Percentiles rank a stretch among this genome's conserved stretches.
Conservation (phyloP, 2,113 vertebrate genomes). For the Gnathonemus longibarbis region DNA sequence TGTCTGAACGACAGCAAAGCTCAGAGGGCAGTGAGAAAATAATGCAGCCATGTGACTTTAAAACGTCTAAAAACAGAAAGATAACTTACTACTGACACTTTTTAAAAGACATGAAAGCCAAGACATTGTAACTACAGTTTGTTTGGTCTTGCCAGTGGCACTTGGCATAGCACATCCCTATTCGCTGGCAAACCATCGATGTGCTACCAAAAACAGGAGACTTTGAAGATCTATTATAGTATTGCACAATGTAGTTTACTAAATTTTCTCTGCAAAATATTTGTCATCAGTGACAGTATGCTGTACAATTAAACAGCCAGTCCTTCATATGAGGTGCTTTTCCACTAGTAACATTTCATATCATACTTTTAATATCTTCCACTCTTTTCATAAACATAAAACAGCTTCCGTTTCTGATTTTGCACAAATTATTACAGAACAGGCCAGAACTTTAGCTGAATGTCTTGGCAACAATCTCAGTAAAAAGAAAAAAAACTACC, state of each 20-base stretch:
- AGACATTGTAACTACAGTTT: background rate
- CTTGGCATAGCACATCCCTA: background rate
- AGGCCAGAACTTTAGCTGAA: background rate
- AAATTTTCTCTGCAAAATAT: background rate
- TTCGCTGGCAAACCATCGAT: background rate
- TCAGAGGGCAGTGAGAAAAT: background rate
- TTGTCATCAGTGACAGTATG: background rate
- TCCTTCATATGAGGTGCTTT: background rate
- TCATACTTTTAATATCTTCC: background rate
- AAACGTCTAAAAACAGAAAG: background rate
- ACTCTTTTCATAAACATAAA: background rate
- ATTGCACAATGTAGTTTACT: slow-evolving; percentile 12
- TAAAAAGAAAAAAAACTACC: background rate
- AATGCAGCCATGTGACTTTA: background rate
- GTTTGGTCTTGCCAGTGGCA: background rate
- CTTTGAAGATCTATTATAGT: background rate
- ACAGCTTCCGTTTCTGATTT: background rate
- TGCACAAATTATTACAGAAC: background rate
- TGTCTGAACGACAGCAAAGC: slow-evolving; percentile 33
- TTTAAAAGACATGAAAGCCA: slow-evolving; percentile 8
- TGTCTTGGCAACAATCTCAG: background rate
- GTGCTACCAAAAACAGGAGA: slow-evolving; percentile 3
- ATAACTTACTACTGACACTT: background rate
- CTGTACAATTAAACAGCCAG: background rate
- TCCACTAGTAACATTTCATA: background rate